Evolutionary conservation across 2,113 vertebrate species (phyloP).

Genomic region (Onychorhynchus coronatus): DNA sequence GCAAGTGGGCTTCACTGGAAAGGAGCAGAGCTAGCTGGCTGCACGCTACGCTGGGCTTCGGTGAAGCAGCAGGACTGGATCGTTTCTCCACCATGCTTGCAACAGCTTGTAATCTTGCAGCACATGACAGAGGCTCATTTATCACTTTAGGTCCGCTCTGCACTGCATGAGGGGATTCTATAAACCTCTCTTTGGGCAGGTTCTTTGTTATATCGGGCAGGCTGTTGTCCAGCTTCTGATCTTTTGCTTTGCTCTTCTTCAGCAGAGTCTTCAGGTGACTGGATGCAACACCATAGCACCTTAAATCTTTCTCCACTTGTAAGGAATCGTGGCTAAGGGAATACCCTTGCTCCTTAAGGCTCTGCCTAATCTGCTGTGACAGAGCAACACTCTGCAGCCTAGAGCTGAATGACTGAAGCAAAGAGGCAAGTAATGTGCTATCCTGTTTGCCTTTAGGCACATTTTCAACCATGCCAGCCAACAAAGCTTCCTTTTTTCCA

Average conservation of each 20-base stretch:
- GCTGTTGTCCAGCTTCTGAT: constrained; percentile 77
- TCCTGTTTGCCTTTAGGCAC: constrained; percentile 90
- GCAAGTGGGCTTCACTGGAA: constrained; percentile 96
- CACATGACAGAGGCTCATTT: constrained; percentile 86
- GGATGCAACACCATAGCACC: constrained; percentile 89
- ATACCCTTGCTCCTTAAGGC: constrained; percentile 82
- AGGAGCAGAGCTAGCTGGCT: constrained; percentile 94
- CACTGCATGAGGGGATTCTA: constrained; percentile 81
- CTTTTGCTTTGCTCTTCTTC: constrained; percentile 91
- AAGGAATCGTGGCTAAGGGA: constrained; percentile 76
- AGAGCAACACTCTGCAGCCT: constrained; percentile 93
- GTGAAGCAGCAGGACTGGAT: constrained; percentile 89
- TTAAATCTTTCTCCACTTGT: constrained; percentile 84
- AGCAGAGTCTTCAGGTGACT: constrained; percentile 92
- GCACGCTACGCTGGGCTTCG: constrained; percentile 94
- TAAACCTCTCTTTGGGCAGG: constrained; percentile 78
- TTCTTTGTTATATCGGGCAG: constrained; percentile 83
- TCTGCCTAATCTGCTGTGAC: constrained; percentile 88
- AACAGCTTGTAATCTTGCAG: constrained; percentile 90
- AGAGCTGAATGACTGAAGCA: constrained; percentile 98
- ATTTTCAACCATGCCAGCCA: constrained; percentile 84
- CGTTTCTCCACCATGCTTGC: constrained; percentile 94
- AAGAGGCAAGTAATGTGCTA: constrained; percentile 94
- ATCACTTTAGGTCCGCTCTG: constrained; percentile 78
- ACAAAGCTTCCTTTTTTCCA: constrained; percentile 84